Percentiles rank a stretch among this genome's conserved stretches.
phyloP scores from a whole-genome alignment of 1,140 invertebrate species.

The Drosophila persimilis region DNA sequence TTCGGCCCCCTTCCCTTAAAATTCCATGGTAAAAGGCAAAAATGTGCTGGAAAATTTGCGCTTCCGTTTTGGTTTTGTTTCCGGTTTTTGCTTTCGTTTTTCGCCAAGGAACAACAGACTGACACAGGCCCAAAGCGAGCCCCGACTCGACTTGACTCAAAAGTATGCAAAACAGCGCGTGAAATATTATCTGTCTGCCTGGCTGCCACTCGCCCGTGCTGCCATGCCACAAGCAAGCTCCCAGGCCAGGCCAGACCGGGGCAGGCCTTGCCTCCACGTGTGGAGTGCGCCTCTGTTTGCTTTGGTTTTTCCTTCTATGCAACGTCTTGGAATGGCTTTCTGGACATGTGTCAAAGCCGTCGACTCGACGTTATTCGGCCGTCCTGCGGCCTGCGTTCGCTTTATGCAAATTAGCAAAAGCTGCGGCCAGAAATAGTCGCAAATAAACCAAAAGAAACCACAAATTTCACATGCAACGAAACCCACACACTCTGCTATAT shows the following conservation, averaged over 20 bases:
- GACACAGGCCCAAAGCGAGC: constrained; percentile 10
- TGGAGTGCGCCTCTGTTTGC: constrained; percentile 25
- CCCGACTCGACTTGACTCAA: constrained; percentile 27
- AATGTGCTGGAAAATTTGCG: constrained; percentile 82
- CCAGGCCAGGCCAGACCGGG: no score
- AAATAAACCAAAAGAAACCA: constrained; percentile 25
- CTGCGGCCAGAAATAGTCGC: constrained; percentile 56
- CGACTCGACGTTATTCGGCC: constrained; percentile 31
- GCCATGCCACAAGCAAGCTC: no score
- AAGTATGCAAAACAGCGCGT: constrained; percentile 76
- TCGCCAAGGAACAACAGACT: constrained; percentile 19
- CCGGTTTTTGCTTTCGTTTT: constrained; percentile 72
- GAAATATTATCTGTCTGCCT: constrained; percentile 80
- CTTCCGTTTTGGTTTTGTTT: constrained; percentile 82
- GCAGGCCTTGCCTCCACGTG: no score
- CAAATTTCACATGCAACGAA: constrained; percentile 31
- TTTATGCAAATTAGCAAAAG: constrained; percentile 63
- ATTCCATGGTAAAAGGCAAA: constrained; percentile 40
- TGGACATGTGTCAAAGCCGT: constrained; percentile 76
- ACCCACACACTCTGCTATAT: constrained; percentile 35
- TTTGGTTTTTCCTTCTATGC: constrained; percentile 45
- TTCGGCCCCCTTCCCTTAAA: not conserved
- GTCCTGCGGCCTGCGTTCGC: constrained; percentile 9
- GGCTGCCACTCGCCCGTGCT: not conserved
- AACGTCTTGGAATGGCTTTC: constrained; percentile 58